Conservation (phyloP, 2,797 vertebrate genomes). For the Lagocephalus sceleratus region DNA sequence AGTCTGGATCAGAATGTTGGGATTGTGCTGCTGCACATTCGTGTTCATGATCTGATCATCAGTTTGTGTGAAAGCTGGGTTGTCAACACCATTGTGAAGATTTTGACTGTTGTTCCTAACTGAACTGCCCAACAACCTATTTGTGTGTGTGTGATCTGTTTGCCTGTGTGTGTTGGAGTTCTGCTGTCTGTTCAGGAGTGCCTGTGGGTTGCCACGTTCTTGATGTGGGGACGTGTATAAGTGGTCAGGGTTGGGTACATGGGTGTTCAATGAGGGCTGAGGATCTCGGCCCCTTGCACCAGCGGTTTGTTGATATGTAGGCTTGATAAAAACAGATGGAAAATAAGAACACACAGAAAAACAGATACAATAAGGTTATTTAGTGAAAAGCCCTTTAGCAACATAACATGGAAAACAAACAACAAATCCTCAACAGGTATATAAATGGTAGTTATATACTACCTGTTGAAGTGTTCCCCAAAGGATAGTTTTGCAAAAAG, state of each 20-base stretch:
- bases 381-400: conserved; percentile 29
- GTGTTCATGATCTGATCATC: conserved; percentile 41
- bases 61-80: conserved; percentile 44
- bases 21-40: conserved; percentile 50
- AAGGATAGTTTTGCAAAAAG: too few species aligned
- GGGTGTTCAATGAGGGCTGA: conserved; percentile 32
- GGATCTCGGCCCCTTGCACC: conserved; percentile 40
- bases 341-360: conserved; percentile 35
- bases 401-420: conserved; percentile 36
- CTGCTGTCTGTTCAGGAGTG: conserved; percentile 26
- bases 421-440: conserved; percentile 40
- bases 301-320: conserved; percentile 47
- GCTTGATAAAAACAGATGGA: conserved; percentile 50
- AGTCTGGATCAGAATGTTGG: conserved; percentile 70
- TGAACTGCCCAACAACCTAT: conserved; percentile 37
- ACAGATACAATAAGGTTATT: conserved; percentile 34
- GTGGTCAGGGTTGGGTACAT: conserved; percentile 16
- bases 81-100: conserved; percentile 61
- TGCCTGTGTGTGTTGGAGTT: conserved; percentile 32
- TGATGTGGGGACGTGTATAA: conserved; percentile 24
- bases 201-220: conserved; percentile 24
- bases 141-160: conserved; percentile 42
- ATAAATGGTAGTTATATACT: conserved; percentile 12
- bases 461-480: too few species aligned
- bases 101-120: conserved; percentile 50